phyloP scores from a whole-genome alignment of 2,113 vertebrate species.

The Lophura nycthemera region DNA sequence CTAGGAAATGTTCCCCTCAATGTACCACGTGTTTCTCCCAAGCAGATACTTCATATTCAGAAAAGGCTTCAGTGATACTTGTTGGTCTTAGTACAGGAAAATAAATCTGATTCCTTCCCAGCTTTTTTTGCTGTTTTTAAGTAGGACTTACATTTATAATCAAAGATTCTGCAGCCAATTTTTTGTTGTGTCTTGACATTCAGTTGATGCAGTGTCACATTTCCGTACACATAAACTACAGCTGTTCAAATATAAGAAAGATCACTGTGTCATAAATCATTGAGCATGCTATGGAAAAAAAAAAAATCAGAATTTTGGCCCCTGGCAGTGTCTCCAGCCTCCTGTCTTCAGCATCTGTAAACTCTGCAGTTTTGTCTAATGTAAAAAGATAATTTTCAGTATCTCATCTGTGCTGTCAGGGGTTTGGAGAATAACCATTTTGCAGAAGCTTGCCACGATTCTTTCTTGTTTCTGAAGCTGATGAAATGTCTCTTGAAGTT shows the following conservation, averaged over 20 bases:
- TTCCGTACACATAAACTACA: not conserved
- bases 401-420: not conserved
- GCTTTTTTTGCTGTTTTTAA: not conserved
- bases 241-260: accelerated
- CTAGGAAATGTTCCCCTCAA: not conserved
- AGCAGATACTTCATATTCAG: not conserved
- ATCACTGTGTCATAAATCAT: not conserved
- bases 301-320: not conserved
- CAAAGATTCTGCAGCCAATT: not conserved
- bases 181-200: not conserved
- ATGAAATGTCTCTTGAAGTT: not conserved
- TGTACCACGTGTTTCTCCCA: not conserved
- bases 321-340: not conserved
- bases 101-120: not conserved
- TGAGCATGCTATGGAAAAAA: not conserved
- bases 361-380: not conserved
- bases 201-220: not conserved
- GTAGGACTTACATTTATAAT: not conserved
- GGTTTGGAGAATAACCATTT: not conserved
- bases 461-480: not conserved
- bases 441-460: not conserved
- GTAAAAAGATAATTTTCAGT: not conserved
- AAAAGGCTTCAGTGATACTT: not conserved
- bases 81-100: not conserved
- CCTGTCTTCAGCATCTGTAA: not conserved